Conservation (phyloP, 64 coral and sea anemone genomes). For the Stichodactyla helianthus region DNA sequence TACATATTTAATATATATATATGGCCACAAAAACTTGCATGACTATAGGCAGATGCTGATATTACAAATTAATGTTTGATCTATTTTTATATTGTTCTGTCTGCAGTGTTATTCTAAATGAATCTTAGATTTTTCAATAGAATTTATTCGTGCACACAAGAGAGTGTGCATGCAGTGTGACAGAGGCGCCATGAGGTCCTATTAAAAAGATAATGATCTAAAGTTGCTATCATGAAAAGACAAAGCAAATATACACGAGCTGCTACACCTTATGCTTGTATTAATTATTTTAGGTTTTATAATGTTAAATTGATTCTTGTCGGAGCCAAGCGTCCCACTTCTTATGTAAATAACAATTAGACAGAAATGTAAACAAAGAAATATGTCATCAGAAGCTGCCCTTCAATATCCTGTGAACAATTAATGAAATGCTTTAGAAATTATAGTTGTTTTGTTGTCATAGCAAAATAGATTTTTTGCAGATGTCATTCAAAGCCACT, state of each 20-base stretch:
- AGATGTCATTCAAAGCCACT: too few relatives aligned
- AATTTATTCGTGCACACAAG: background rate
- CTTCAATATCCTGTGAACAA: background rate
- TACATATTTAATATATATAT: background rate
- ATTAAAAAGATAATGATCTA: conserved; percentile 7
- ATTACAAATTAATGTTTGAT: too few relatives aligned
- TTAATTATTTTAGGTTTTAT: background rate
- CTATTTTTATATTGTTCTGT: too few relatives aligned
- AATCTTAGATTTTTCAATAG: background rate
- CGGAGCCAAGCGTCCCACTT: background rate
- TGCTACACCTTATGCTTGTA: background rate
- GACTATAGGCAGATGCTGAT: background rate
- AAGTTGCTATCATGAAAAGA: background rate
- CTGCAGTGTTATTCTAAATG: background rate
- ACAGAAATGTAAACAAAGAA: background rate
- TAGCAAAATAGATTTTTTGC: too few relatives aligned
- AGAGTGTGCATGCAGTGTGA: background rate
- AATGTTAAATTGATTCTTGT: background rate
- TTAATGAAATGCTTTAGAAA: background rate
- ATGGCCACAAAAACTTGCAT: background rate
- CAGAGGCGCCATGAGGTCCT: background rate
- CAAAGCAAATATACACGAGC: background rate
- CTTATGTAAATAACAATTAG: conserved; percentile 5
- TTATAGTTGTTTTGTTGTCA: background rate
- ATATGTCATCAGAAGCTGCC: background rate